A percentile compares a stretch with the other conserved stretches of the same genome.
Conservation (phyloP, 1,140 invertebrate species). For the Leptinotarsa defecta region DNA sequence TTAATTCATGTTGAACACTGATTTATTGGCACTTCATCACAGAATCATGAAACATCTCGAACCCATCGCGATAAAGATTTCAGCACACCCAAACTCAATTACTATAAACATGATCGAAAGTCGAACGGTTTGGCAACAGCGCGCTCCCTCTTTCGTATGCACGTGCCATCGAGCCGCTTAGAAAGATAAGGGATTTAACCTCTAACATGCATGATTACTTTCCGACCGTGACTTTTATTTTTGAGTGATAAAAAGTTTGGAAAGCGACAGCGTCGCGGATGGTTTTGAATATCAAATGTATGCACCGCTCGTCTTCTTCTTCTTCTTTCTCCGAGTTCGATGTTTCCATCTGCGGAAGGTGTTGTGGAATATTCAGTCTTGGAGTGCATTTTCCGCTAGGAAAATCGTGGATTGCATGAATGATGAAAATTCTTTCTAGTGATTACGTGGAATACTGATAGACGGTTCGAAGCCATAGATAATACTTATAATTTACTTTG, state of each 20-base stretch:
- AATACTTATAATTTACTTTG: not conserved
- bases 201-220: conserved; percentile 53
- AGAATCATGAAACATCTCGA: not conserved
- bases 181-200: conserved; percentile 50
- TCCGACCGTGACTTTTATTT: conserved; percentile 51
- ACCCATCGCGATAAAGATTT: conserved; percentile 4
- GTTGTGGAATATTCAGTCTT: too few relatives aligned
- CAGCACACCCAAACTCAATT: conserved; percentile 5
- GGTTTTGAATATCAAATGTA: conserved; percentile 25
- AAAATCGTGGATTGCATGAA: too few relatives aligned
- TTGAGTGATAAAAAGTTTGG: conserved; percentile 49
- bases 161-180: conserved; percentile 42
- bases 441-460: not conserved
- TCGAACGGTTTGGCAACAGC: conserved; percentile 17
- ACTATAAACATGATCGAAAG: conserved; percentile 17
- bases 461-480: not conserved
- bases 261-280: conserved; percentile 23
- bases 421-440: too few relatives aligned
- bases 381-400: too few relatives aligned
- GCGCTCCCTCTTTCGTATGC: conserved; percentile 37
- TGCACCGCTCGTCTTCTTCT: not conserved
- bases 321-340: too few relatives aligned
- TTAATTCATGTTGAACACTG: too few relatives aligned
- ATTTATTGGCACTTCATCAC: not conserved
- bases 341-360: too few relatives aligned